Evolutionary conservation across 2,888 invertebrate species (phyloP).

Genomic region (Punctoribates punctum): DNA sequence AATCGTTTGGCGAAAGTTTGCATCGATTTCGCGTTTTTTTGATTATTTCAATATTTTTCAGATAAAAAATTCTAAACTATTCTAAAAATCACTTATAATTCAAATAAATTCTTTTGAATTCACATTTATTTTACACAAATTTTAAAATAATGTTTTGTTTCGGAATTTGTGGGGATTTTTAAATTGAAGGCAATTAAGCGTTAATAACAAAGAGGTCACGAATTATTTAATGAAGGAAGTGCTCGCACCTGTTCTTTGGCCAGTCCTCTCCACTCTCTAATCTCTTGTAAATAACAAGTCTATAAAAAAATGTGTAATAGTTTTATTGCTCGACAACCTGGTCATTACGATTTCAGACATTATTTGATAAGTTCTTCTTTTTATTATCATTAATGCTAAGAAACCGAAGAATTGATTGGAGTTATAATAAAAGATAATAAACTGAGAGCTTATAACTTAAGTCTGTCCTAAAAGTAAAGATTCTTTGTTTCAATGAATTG

Average conservation of each 20-base stretch:
- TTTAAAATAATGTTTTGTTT: not conserved
- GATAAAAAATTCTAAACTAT: no score
- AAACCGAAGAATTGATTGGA: not conserved
- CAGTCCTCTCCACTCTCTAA: not conserved
- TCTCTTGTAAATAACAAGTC: not conserved
- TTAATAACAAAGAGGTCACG: constrained; percentile 31
- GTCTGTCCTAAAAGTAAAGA: not conserved
- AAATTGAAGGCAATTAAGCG: not conserved
- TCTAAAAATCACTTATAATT: not conserved
- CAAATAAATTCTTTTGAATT: constrained; percentile 4
- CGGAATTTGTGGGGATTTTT: not conserved
- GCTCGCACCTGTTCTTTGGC: constrained; percentile 19
- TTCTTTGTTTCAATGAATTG: no score
- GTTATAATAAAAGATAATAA: constrained; percentile 1
- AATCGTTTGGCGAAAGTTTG: no score
- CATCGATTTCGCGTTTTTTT: no score
- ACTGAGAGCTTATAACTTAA: no score
- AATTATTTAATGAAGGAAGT: constrained; percentile 24
- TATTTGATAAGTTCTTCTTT: not conserved
- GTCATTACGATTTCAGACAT: no score
- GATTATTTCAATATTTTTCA: no score
- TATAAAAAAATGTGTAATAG: not conserved
- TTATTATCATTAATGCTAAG: not conserved
- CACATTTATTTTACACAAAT: constrained; percentile 5
- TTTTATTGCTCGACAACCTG: no score